These are phyloP conservation scores for Ferdinandea cuprea DNA, from an alignment of 2,888 invertebrate genomes.

Conservation along the genomic window DNA sequence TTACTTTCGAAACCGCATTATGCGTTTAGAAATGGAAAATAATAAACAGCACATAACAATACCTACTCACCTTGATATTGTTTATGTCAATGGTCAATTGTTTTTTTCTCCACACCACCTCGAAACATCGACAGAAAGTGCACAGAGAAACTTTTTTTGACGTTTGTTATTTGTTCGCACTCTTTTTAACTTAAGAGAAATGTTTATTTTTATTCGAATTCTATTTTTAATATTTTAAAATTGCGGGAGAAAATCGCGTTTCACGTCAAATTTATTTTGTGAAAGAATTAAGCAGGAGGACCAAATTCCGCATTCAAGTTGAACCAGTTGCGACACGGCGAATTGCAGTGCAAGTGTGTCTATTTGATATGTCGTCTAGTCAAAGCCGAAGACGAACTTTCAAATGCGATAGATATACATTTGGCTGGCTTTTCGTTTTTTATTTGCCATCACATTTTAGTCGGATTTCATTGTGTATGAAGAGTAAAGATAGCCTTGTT, in stretches of 20 bases:
- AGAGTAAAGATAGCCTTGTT: neutral
- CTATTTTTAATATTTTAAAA: slow-evolving; percentile 30
- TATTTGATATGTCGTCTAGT: neutral
- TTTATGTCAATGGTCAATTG: slow-evolving; percentile 33
- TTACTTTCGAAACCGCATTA: slow-evolving; percentile 16
- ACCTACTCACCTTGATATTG: slow-evolving; percentile 45
- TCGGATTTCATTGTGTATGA: neutral
- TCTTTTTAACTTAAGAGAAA: neutral
- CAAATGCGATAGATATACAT: neutral
- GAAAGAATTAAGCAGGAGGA: slow-evolving; percentile 27
- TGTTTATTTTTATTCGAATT: slow-evolving; percentile 7
- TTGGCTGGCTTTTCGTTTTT: slow-evolving; percentile 16
- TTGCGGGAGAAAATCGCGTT: slow-evolving; percentile 42
- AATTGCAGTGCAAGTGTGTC: slow-evolving; percentile 56
- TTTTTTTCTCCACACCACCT: neutral
- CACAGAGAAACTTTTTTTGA: slow-evolving; percentile 19
- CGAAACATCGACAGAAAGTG: slow-evolving; percentile 11
- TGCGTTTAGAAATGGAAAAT: neutral
- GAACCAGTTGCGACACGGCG: slow-evolving; percentile 55
- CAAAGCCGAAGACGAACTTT: slow-evolving; percentile 21
- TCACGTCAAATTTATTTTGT: slow-evolving; percentile 18
- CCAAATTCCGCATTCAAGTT: slow-evolving; percentile 49
- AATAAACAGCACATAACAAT: neutral
- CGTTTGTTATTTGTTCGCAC: slow-evolving; percentile 1
- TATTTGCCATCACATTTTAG: neutral